Evolutionary conservation across 1,140 invertebrate species (phyloP), one percentile per base, ranked within the genome.

Genomic region (Solen grandis): DNA sequence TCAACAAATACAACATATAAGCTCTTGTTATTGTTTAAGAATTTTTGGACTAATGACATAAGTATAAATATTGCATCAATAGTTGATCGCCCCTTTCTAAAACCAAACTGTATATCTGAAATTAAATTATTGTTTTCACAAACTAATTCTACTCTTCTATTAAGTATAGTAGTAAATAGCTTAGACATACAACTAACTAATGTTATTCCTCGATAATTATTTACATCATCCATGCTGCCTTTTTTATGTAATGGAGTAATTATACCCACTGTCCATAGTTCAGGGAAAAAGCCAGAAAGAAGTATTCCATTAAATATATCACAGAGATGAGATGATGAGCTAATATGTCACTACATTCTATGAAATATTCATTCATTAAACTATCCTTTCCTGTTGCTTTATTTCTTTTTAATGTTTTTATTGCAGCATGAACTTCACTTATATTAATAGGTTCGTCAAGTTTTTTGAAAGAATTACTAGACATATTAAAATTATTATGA

Each of bases 11-110:
- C 22, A 29, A 54, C 52, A 57, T 75, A 75, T 14, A 75, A 25
- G 25, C 33, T 2, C 36, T 66, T 66, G 22, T 66, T 38, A 16
- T 14, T 5, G 41, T 66, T 14, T 3, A 66, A 5, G 41, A 38
- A 36, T n/a, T 63, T 41, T 2, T 74, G 68, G 14, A 72, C 68
- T 27, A 72, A 10, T 16, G 41, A 52, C 25, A 72, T 52, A 55
- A 72, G 68, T 52, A 72, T 72, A 74, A 57, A 60, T 25, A 74
- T 25, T 19, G 70, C 70, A 74, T 74, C 70, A 38, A 60, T 36
- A 22, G 70, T 74, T 0, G 70, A 74, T 5, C 70, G 36, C 8
- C 62, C 5, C 36, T 13, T 5, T 4, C 4, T 25, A 31, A 33
- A 55, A 2, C 50, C 52, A 33, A 55, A 72, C 19, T 68, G 65